phyloP scores from a whole-genome alignment of 53 echinoderm and acorn worm species.

The Astropecten irregularis region DNA sequence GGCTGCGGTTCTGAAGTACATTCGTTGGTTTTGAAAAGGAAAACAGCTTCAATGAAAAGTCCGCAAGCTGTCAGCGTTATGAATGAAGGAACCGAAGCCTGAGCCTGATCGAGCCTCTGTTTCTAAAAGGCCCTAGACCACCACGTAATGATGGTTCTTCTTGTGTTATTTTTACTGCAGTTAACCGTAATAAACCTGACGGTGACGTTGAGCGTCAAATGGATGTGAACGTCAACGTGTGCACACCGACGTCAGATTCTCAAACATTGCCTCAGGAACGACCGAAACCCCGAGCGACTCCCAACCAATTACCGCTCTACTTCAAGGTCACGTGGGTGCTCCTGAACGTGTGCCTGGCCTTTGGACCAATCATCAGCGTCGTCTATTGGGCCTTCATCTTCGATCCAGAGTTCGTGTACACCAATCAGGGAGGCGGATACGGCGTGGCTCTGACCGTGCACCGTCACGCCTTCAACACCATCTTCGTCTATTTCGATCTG shows the following conservation, averaged over 20 bases:
- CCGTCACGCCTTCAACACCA: conserved; percentile 42
- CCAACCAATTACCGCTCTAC: conserved; percentile 8
- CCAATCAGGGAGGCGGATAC: conserved; percentile 38
- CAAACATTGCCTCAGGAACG: too few relatives aligned
- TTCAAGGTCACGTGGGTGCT: conserved; percentile 38
- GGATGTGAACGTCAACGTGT: neutral
- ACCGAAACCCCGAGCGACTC: neutral
- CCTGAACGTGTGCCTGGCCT: conserved; percentile 11
- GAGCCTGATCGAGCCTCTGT: too few relatives aligned
- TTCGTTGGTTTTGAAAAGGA: too few relatives aligned
- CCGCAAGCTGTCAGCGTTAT: too few relatives aligned
- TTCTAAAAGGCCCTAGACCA: too few relatives aligned
- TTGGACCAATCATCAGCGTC: conserved; percentile 27
- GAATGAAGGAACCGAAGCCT: too few relatives aligned
- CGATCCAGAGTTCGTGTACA: conserved; percentile 24
- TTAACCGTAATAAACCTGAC: neutral
- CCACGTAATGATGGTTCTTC: too few relatives aligned
- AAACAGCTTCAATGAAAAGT: too few relatives aligned
- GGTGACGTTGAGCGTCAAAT: neutral
- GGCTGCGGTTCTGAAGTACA: too few relatives aligned
- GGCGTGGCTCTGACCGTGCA: conserved; percentile 41
- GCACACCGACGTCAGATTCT: too few relatives aligned
- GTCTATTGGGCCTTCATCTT: conserved; percentile 46
- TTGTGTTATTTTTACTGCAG: neutral
- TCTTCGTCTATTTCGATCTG: conserved; percentile 35